These are phyloP conservation scores for Nyctibius bracteatus DNA, from an alignment of 2,113 vertebrate species.

Conservation along the genomic window DNA sequence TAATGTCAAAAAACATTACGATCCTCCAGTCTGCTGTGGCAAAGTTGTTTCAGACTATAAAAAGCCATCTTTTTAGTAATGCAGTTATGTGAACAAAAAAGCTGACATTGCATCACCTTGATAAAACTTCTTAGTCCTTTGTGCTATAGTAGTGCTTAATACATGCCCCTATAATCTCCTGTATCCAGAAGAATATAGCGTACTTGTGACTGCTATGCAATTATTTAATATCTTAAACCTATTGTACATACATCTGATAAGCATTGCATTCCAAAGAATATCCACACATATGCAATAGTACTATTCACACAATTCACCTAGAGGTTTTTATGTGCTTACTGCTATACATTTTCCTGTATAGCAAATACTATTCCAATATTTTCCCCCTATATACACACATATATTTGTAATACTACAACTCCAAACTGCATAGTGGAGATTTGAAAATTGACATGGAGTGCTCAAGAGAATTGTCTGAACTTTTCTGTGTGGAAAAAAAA, in stretches of 20 bases:
- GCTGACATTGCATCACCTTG: accelerated
- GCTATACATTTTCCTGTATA: neutral
- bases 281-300: neutral
- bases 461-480: neutral
- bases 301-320: neutral
- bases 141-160: neutral
- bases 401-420: neutral
- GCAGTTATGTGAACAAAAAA: neutral
- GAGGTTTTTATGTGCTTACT: neutral
- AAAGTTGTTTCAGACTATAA: neutral
- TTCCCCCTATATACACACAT: neutral
- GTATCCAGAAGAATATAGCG: neutral
- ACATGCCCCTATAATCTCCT: neutral
- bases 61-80: neutral
- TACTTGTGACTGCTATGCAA: neutral
- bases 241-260: neutral
- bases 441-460: neutral
- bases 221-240: neutral
- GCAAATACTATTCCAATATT: neutral
- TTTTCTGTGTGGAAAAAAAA: neutral
- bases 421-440: neutral
- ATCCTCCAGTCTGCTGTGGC: neutral
- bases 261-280: neutral
- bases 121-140: neutral
- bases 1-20: neutral